Conservation (phyloP, 1,140 invertebrate genomes). For the Littorina saxatilis region DNA sequence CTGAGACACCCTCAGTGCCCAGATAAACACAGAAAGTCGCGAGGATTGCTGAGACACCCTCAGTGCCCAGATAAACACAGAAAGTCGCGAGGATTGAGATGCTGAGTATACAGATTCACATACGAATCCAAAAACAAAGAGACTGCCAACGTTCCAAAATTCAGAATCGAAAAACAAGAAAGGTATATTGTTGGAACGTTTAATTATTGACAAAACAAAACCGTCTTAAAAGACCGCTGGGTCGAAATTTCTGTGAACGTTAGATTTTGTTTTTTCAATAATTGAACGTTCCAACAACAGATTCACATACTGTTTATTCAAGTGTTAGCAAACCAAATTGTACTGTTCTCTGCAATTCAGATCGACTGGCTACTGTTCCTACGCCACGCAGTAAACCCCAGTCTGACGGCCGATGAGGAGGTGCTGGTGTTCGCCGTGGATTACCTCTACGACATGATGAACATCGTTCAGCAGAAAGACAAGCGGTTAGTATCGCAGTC, state of each 20-base stretch:
- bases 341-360: conserved; percentile 24
- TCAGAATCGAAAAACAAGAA: no score
- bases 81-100: no score
- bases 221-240: neutral
- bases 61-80: no score
- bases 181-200: no score
- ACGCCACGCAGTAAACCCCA: conserved; percentile 42
- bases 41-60: no score
- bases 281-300: neutral
- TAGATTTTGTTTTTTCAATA: neutral
- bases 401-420: conserved; percentile 79
- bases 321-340: neutral
- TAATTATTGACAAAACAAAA: no score
- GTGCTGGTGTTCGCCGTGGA: conserved; percentile 87
- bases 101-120: neutral
- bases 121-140: no score
- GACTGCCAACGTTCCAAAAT: no score
- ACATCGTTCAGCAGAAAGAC: conserved; percentile 83
- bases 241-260: no score
- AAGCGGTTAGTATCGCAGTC: conserved; percentile 77
- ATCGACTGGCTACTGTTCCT: conserved; percentile 59
- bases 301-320: neutral
- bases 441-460: conserved; percentile 87
- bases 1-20: no score
- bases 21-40: no score